phyloP scores from a whole-genome alignment of 2,113 vertebrate genomes.

The Oncorhynchus clarkii region DNA sequence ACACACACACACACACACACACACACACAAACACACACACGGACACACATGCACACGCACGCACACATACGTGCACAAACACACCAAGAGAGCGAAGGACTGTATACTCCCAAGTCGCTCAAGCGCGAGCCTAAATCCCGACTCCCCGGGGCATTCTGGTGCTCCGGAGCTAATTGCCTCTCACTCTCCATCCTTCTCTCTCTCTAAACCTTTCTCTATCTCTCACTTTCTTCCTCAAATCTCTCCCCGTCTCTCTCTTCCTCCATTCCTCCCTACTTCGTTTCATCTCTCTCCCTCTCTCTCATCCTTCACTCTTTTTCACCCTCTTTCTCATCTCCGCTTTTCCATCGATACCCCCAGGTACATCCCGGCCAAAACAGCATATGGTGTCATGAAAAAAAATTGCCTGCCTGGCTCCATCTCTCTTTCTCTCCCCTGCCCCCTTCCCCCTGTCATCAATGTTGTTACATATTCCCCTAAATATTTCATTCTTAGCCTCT shows the following conservation, averaged over 20 bases:
- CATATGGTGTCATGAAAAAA: background rate
- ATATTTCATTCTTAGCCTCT: background rate
- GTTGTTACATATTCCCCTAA: background rate
- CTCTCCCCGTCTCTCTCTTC: slow-evolving; percentile 14
- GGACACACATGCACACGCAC: background rate
- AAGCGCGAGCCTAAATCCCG: background rate
- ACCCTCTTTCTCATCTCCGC: background rate
- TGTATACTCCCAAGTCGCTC: background rate
- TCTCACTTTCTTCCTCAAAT: slow-evolving; percentile 45
- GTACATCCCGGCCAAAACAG: background rate
- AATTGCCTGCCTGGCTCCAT: background rate
- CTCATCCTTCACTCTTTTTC: slow-evolving; percentile 14
- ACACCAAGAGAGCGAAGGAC: background rate
- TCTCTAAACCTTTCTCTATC: background rate
- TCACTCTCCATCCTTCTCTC: slow-evolving; percentile 5
- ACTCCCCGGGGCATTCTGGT: background rate
- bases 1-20: background rate
- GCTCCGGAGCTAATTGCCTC: slow-evolving; percentile 22
- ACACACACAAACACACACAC: slow-evolving; percentile 9
- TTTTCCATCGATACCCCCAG: slow-evolving; percentile 8
- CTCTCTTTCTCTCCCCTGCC: background rate
- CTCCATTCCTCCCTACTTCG: slow-evolving; percentile 11
- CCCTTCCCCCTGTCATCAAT: background rate
- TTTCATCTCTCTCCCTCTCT: too few relatives aligned
- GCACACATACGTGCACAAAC: background rate